phyloP scores from a whole-genome alignment of 2,113 vertebrate species.

The Scartelaos histophorus region DNA sequence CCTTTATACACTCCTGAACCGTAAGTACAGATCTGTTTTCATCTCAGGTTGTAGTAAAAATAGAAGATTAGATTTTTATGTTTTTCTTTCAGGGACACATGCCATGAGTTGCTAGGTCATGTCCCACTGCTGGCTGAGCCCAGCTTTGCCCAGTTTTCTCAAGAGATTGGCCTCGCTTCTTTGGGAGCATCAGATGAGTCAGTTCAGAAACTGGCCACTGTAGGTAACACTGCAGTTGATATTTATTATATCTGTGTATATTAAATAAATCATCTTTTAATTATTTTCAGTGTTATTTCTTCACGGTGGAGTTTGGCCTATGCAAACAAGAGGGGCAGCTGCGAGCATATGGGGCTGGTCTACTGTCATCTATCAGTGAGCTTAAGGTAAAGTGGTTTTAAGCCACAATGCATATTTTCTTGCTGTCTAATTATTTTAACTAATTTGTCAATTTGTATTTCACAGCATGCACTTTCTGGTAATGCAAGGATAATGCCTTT shows the following conservation, averaged over 20 bases:
- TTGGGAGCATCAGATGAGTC: slow-evolving; percentile 94
- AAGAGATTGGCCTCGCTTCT: slow-evolving; percentile 97
- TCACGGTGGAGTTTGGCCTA: slow-evolving; percentile 96
- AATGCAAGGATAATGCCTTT: slow-evolving; percentile 88
- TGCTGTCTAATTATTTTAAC: background rate
- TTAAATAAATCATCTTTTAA: background rate
- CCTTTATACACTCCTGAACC: slow-evolving; percentile 98
- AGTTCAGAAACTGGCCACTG: slow-evolving; percentile 94
- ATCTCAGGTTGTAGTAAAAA: background rate
- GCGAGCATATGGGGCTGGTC: slow-evolving; percentile 91
- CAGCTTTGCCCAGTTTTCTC: slow-evolving; percentile 98
- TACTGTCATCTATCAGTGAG: slow-evolving; percentile 96
- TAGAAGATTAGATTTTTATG: background rate
- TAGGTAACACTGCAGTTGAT: slow-evolving; percentile 61
- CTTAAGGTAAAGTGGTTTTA: slow-evolving; percentile 82
- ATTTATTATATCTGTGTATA: background rate
- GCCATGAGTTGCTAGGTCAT: slow-evolving; percentile 95
- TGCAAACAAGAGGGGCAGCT: slow-evolving; percentile 95
- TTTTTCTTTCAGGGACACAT: slow-evolving; percentile 85
- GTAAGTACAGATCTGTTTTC: slow-evolving; percentile 78
- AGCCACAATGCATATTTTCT: background rate
- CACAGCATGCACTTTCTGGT: slow-evolving; percentile 88
- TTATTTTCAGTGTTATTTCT: slow-evolving; percentile 91
- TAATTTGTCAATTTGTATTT: background rate
- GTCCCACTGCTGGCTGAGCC: slow-evolving; percentile 95